phyloP scores from a whole-genome alignment of 2,113 vertebrate species.

The Odontesthes bonariensis region DNA sequence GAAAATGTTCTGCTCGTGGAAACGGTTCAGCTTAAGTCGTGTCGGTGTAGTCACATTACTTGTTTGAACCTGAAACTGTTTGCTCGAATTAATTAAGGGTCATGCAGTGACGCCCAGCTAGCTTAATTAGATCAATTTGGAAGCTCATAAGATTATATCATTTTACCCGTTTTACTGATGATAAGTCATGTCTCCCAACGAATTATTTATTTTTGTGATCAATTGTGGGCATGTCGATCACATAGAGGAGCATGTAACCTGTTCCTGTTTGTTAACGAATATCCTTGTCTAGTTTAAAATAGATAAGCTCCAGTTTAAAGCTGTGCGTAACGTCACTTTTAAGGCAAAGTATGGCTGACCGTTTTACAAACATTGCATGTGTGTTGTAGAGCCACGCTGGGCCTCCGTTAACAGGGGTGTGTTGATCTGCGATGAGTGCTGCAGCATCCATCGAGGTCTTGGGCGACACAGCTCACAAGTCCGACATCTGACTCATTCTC shows the following conservation, averaged over 20 bases:
- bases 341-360: background rate
- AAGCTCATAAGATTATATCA: background rate
- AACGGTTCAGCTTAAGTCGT: background rate
- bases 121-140: constrained; percentile 3
- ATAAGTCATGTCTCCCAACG: background rate
- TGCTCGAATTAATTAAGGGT: constrained; percentile 1
- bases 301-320: background rate
- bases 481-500: constrained; percentile 92
- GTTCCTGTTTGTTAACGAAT: background rate
- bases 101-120: background rate
- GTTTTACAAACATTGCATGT: constrained; percentile 10
- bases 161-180: background rate
- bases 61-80: constrained; percentile 16
- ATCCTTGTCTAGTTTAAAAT: background rate
- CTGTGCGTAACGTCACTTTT: background rate
- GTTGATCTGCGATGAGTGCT: constrained; percentile 97
- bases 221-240: background rate
- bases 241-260: background rate
- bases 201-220: constrained; percentile 1
- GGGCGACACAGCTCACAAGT: constrained; percentile 98
- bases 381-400: constrained; percentile 91
- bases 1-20: background rate
- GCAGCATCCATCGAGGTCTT: constrained; percentile 95
- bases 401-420: constrained; percentile 96
- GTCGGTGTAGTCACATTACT: constrained; percentile 19